Evolutionary conservation across 2,888 invertebrate genomes (phyloP), one percentile per base, ranked within the genome.

Genomic region (Spicauda simplicius): DNA sequence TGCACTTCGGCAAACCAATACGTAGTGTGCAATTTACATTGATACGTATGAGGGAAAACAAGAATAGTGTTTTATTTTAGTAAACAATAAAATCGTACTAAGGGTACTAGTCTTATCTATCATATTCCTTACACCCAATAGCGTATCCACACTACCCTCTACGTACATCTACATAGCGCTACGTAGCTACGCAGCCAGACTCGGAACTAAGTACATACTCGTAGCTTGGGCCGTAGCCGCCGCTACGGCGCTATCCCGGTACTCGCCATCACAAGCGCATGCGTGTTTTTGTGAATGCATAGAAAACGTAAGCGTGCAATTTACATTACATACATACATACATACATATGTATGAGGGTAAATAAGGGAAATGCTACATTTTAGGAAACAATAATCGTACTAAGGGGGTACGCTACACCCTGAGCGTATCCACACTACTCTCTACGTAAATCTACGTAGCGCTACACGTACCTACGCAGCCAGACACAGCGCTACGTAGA

Each of bases 211-310:
- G 55, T 56, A 56, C 33, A 16, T 48, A 59, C 48, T n/a, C 58
- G 48, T 59, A 48, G 58, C 58, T 25, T 50, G 60, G 50, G 18
- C 63, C 65, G 64, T 37, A 50, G 64, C 59, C 60, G 63, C 54
- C 72, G 72, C 55, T 63, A 71, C 72, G 77, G 77, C 73, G 75
- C 78, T 79, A 82, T 81, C 84, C 84, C 25, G 19, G 50, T 10
- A 50, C n/a, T n/a, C 55, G n/a, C n/a, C n/a, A n/a, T n/a, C n/a
- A n/a, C n/a, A n/a, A n/a, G n/a, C n/a, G n/a, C n/a, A n/a, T n/a
- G n/a, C n/a, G n/a, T n/a, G n/a, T n/a, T n/a, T n/a, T n/a, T n/a
- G n/a, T n/a, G n/a, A n/a, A n/a, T n/a, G n/a, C n/a, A n/a, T n/a
- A n/a, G n/a, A n/a, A n/a, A n/a, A n/a, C n/a, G n/a, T n/a, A n/a